phyloP scores from a whole-genome alignment of 2,797 vertebrate genomes.

The Rhinella marina region DNA sequence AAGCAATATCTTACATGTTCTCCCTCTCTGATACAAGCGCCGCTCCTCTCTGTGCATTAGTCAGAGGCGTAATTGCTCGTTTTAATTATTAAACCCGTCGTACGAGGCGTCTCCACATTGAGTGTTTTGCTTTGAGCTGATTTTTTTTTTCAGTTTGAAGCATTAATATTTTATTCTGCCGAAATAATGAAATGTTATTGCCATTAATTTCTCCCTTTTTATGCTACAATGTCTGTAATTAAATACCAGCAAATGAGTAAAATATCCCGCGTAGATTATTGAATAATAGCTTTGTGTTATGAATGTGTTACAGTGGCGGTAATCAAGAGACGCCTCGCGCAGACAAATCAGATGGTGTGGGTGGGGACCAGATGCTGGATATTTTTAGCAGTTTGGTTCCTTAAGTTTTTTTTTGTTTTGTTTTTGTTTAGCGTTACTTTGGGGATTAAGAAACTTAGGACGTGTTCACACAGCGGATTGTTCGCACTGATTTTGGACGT shows the following conservation, averaged over 20 bases:
- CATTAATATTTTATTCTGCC: slow-evolving; percentile 51
- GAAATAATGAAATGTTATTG: slow-evolving; percentile 43
- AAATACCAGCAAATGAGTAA: slow-evolving; percentile 19
- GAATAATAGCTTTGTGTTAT: slow-evolving; percentile 20
- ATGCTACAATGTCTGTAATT: slow-evolving; percentile 48
- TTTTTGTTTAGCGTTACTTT: too few species aligned
- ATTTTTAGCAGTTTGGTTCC: too few species aligned
- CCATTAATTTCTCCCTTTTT: slow-evolving; percentile 20
- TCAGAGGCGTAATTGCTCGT: slow-evolving; percentile 21
- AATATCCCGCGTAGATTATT: slow-evolving; percentile 6
- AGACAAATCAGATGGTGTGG: neutral
- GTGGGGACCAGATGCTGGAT: neutral
- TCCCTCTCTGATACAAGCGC: neutral
- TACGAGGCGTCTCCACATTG: neutral
- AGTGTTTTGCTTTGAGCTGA: neutral
- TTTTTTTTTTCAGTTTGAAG: slow-evolving; percentile 34
- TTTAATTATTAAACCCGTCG: slow-evolving; percentile 54
- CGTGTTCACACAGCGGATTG: too few species aligned
- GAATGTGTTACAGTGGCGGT: neutral
- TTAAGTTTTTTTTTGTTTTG: too few species aligned
- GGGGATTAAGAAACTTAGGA: too few species aligned
- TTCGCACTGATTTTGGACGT: too few species aligned
- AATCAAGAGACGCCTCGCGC: neutral
- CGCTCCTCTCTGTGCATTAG: slow-evolving; percentile 3
- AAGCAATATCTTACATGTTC: neutral